Evolutionary conservation across 2,888 invertebrate species (phyloP).

Genomic region (Apodemia mormo): DNA sequence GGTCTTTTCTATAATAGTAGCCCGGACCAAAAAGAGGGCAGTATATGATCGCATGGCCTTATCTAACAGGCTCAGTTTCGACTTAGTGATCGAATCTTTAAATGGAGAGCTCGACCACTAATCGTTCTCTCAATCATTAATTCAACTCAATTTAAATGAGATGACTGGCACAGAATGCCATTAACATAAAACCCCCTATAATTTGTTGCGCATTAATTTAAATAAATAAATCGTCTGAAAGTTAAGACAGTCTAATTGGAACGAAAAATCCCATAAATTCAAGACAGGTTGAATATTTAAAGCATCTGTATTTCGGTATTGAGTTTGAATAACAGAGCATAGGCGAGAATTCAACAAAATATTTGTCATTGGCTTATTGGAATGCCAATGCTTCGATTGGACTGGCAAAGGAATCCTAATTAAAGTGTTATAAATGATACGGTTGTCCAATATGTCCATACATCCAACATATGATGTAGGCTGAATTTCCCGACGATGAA

Average conservation of each 20-base stretch:
- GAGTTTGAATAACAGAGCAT: slow-evolving; percentile 21
- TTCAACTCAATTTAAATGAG: background rate
- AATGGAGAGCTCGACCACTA: too few relatives aligned
- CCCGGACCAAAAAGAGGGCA: too few relatives aligned
- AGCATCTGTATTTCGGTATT: background rate
- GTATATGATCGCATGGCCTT: too few relatives aligned
- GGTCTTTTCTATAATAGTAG: too few relatives aligned
- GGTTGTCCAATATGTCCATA: background rate
- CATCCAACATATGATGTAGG: slow-evolving; percentile 22
- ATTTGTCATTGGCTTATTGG: slow-evolving; percentile 38
- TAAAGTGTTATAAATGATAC: slow-evolving; percentile 35
- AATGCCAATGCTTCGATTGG: slow-evolving; percentile 15
- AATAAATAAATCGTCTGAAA: background rate
- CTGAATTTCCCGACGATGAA: background rate
- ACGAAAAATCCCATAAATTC: slow-evolving; percentile 6
- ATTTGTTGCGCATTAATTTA: background rate
- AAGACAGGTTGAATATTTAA: slow-evolving; percentile 27
- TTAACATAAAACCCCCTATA: background rate
- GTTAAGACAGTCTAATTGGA: slow-evolving; percentile 4
- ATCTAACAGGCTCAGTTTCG: too few relatives aligned
- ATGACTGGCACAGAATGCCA: background rate
- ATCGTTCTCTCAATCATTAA: too few relatives aligned
- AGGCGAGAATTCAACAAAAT: slow-evolving; percentile 34
- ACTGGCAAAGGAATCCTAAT: slow-evolving; percentile 37
- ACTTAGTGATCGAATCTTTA: too few relatives aligned